Evolutionary conservation across 2,888 invertebrate genomes (phyloP), one percentile per base, ranked within the genome.

Genomic region (Temnothorax ravouxi): DNA sequence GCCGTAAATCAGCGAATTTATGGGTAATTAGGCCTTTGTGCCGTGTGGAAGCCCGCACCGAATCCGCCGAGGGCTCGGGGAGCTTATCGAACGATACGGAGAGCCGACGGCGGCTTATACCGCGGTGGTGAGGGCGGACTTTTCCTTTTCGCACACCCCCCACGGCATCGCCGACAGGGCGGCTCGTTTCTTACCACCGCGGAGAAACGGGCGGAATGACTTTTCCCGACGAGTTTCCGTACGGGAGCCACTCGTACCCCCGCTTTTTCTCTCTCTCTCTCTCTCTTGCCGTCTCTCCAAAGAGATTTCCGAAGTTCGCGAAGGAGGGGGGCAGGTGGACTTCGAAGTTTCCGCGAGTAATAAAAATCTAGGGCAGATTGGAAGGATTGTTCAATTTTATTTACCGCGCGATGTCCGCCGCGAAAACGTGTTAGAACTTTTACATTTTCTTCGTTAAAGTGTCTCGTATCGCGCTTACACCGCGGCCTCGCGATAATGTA

Each of bases 1-100:
- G 92, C 91, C 92, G 93, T 94, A 94, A 94, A 94, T 94, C 94
- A 94, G 92, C 89, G 92, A 94, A 94, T 94, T 94, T 94, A 94
- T 94, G 94, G 94, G 93, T 94, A 94, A 94, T 94, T 94, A 94
- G 94, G 93, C 93, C 93, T 94, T 94, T 94, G 93, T 93, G 92
- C 91, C 88, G 86, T 64, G 80, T 81, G 86, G 87, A 91, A 67
- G 66, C 88, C 91, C 89, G 86, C 86, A 80, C 79, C 72, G 71
- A 79, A 79, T 76, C 66, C 69, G 82, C 38, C 77, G 67, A 52
- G 83, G 80, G 83, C 84, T 82, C 85, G 79, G 77, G 77, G 79
- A 84, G 91, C 91, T 92, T 92, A 92, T 92, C 92, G 92, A 91
- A 92, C 89, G 87, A 90, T 88, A 87, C 84, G 77, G 87, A 87